phyloP scores from a whole-genome alignment of 1,140 invertebrate species.

The Bombus sylvicola region DNA sequence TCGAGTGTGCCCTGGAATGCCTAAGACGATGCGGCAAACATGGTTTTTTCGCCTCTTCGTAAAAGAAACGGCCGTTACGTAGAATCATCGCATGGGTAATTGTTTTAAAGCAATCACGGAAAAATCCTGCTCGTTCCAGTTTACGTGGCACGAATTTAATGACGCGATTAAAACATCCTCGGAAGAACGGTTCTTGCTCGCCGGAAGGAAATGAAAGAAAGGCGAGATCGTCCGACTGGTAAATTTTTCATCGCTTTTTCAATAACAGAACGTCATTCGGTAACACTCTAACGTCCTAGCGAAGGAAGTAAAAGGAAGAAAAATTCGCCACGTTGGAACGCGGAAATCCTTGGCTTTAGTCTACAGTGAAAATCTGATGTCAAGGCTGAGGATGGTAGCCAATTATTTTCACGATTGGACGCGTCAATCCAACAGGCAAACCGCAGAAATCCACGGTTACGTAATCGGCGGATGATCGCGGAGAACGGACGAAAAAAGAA shows the following conservation, averaged over 20 bases:
- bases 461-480: neutral
- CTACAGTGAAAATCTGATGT: neutral
- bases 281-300: neutral
- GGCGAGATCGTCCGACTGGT: too few relatives aligned
- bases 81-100: neutral
- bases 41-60: too few relatives aligned
- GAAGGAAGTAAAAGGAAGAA: neutral
- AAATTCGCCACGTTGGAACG: neutral
- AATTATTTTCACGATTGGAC: conserved; percentile 7
- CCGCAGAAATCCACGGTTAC: neutral
- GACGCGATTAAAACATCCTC: conserved; percentile 16
- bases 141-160: conserved; percentile 32
- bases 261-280: neutral
- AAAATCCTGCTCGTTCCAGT: neutral
- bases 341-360: neutral
- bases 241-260: neutral
- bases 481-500: neutral
- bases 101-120: conserved; percentile 22
- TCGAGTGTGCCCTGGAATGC: neutral
- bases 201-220: neutral
- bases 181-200: neutral
- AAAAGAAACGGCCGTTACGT: neutral
- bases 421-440: neutral
- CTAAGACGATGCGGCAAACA: neutral
- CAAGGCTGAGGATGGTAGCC: neutral